Conservation (phyloP, 30 jellyfish, hydroid and myxozoan species). For the Haliclystus octoradiatus region DNA sequence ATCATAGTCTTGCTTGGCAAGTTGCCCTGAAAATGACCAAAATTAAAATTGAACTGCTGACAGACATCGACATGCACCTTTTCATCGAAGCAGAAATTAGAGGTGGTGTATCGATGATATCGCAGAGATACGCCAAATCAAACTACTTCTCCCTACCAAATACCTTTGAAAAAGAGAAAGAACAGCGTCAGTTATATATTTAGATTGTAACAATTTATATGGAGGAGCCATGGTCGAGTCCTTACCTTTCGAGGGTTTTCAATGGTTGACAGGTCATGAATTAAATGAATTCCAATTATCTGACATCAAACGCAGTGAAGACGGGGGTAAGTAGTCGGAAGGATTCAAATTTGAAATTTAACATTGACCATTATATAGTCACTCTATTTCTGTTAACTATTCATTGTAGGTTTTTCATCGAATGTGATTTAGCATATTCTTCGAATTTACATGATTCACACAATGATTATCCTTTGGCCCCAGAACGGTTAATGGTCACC, state of each 20-base stretch:
- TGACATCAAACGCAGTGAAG: no score
- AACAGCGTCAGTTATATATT: constrained; percentile 22
- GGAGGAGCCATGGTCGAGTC: constrained; percentile 81
- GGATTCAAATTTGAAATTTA: no score
- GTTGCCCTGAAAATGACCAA: constrained; percentile 15
- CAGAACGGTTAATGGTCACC: constrained; percentile 26
- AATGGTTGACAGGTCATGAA: constrained; percentile 31
- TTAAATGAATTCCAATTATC: constrained; percentile 1
- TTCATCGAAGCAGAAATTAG: constrained; percentile 28
- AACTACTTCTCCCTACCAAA: constrained; percentile 1
- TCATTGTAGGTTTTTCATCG: constrained; percentile 20
- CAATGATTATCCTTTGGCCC: constrained; percentile 52
- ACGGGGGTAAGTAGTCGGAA: no score
- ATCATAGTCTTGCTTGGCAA: constrained; percentile 39
- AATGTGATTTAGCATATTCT: constrained; percentile 52
- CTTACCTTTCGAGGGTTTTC: no score
- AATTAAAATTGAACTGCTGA: constrained; percentile 12
- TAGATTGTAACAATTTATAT: constrained; percentile 60
- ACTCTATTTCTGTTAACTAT: no score
- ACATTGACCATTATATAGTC: no score
- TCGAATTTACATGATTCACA: constrained; percentile 38
- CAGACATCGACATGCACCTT: constrained; percentile 11
- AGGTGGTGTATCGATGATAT: constrained; percentile 20
- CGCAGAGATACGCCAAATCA: constrained; percentile 28
- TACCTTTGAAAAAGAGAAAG: constrained; percentile 5